phyloP scores from a whole-genome alignment of 2,113 vertebrate genomes.

The Neotoma lepida region DNA sequence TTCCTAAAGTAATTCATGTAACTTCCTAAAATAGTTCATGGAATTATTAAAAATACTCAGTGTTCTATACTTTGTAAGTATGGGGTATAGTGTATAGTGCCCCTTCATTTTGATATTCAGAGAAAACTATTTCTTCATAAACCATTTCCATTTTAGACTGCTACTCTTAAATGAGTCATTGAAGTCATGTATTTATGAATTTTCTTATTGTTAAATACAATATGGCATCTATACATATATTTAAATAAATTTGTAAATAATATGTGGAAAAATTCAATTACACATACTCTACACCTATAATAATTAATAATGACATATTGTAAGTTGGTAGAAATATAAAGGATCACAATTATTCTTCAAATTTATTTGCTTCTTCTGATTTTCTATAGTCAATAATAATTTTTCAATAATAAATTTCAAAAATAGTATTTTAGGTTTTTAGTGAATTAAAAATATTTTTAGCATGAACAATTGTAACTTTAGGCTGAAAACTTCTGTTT shows the following conservation, averaged over 20 bases:
- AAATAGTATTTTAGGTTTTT: conserved; percentile 17
- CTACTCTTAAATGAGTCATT: not conserved
- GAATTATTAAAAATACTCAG: not conserved
- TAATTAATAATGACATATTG: not conserved
- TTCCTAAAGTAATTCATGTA: not conserved
- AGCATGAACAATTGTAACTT: not conserved
- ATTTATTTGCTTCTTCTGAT: conserved; percentile 34
- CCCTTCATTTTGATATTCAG: not conserved
- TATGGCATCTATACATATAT: not conserved
- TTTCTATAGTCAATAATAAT: conserved; percentile 6
- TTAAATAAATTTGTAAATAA: conserved; percentile 3
- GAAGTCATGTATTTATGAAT: not conserved
- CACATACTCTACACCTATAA: not conserved
- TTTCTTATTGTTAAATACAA: conserved; percentile 23
- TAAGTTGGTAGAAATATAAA: not conserved
- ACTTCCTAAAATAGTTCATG: not conserved
- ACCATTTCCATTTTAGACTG: not conserved
- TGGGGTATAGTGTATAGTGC: not conserved
- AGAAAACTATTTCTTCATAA: conserved; percentile 6
- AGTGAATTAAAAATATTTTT: conserved; percentile 15
- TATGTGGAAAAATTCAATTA: not conserved
- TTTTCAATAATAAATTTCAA: conserved; percentile 16
- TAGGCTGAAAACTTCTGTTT: not conserved
- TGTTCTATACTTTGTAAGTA: not conserved
- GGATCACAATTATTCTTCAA: conserved; percentile 32